Base-by-base conservation (phyloP, 2,797 vertebrate genomes). In the Rhinogobio ventralis region DNA sequence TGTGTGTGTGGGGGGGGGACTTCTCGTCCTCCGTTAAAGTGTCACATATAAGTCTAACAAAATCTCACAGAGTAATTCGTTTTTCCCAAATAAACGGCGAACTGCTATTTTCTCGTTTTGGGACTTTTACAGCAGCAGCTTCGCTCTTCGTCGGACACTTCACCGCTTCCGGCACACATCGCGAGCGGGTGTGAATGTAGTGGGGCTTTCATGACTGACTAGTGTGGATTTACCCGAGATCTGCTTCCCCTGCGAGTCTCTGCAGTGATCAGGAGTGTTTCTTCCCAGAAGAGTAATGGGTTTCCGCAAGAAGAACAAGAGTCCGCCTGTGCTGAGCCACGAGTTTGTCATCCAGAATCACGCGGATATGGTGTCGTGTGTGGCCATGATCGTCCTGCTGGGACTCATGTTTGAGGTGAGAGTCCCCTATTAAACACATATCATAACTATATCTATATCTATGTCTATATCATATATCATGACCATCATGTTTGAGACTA, bases 311-410 rank as follows among this genome's bases (percentile, higher is more conserved):
- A 96, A 95, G 92, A 94, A 89, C 92, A 95, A 93, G 93, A 95
- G 94, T 85, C 94, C 92, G 2, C 91, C 93, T 64, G 93, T 96
- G 89, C 90, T 96, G 84, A 96, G 95, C 93, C 94, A 94, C 72
- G 95, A 96, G 92, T 96, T 96, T 90, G 87, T 96, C 88, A 94
- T 95, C 93, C 95, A 95, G 93, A 96, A 96, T 88, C 94, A 95
- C 85, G 93, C 92, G 36, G 95, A 96, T 42, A 92, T 94, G 89
- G 94, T 94, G 25, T 95, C 90, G 73, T 93, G 92, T 87, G 77
- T 96, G 91, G 94, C 93, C 71, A 92, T 95, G 94, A 77, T 93
- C 67, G 89, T 96, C 86, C 92, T 96, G 20, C 71, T 96, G 67
- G 95, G 93, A 86, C 90, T 95, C 86, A 89, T 94, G 93, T 93